phyloP scores from a whole-genome alignment of 2,797 vertebrate genomes.

The Florisuga fusca region DNA sequence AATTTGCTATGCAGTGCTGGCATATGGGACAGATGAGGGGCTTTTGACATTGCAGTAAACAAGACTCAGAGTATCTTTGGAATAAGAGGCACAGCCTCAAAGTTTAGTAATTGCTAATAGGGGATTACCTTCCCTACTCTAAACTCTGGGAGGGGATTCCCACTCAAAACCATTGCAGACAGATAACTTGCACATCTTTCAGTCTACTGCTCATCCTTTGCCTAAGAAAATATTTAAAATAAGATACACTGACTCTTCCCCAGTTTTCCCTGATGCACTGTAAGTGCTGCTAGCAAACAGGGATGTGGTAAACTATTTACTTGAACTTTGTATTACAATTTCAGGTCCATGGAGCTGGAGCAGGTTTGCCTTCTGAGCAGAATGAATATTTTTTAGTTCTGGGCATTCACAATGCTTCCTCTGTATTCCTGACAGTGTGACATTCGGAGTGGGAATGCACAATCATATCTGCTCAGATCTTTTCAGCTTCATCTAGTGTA shows the following conservation, averaged over 20 bases:
- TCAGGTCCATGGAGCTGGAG: not conserved
- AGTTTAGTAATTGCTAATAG: not conserved
- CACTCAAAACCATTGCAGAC: not conserved
- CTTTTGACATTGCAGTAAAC: not conserved
- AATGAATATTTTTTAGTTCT: not conserved
- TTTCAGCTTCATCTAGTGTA: not conserved
- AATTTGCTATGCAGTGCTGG: not conserved
- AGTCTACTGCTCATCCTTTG: not conserved
- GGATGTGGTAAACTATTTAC: not conserved
- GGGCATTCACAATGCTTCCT: not conserved
- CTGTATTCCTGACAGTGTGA: not conserved
- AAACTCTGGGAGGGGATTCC: not conserved
- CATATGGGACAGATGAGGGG: not conserved
- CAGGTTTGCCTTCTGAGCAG: not conserved
- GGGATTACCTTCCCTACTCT: not conserved
- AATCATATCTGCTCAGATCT: not conserved
- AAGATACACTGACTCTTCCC: not conserved
- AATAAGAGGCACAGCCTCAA: not conserved
- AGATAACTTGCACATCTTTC: not conserved
- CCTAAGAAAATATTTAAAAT: not conserved
- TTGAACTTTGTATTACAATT: not conserved
- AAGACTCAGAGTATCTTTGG: not conserved
- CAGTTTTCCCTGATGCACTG: not conserved
- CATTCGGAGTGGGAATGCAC: slow-evolving; percentile 4
- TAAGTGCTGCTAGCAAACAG: not conserved